Evolutionary conservation across 2,888 invertebrate genomes (phyloP), one percentile per base, ranked within the genome.

Genomic region (Scaptomyza caliginosa): DNA sequence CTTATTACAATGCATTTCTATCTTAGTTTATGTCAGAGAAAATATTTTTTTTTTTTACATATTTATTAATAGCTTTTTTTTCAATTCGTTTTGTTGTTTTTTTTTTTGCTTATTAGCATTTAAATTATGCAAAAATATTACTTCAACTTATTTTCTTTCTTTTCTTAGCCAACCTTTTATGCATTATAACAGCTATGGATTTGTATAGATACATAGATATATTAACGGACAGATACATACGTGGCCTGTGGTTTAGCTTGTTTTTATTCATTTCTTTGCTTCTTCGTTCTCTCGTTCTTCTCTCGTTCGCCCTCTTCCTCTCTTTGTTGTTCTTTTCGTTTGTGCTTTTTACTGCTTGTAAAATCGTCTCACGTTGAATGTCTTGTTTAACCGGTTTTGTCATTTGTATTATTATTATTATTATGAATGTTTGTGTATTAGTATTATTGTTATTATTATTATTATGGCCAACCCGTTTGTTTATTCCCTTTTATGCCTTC

Each of bases 41-140:
- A 68, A 24, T 32, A 74, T 68, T 70, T 54, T 26, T 26, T 26
- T 8, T 26, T 26, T 26, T 2, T 26, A 30, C 19, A 17, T 38
- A 30, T 49, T 62, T 62, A 70, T 74, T 70, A 62, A 74, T 71
- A 62, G 52, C 63, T 51, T 51, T n/a, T 66, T 69, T 43, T 34
- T 4, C 4, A 2, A 58, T 45, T 73, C 16, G 46, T 49, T 56
- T 36, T 6, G 23, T n/a, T n/a, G n/a, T 16, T 28, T n/a, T 43
- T 48, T 38, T 10, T 21, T 13, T 59, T 45, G 52, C 74, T 81
- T 67, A 85, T 87, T 82, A 78, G 73, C 85, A 75, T 82, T 85
- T 67, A 65, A 87, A 82, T 82, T 87, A 87, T 82, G 85, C 82
- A 85, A 82, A 85, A 82, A 82, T 73, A 87, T 82, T 62, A 75